Base-by-base conservation (phyloP, 2,888 invertebrate genomes). In the Lacanobia wlatinum region DNA sequence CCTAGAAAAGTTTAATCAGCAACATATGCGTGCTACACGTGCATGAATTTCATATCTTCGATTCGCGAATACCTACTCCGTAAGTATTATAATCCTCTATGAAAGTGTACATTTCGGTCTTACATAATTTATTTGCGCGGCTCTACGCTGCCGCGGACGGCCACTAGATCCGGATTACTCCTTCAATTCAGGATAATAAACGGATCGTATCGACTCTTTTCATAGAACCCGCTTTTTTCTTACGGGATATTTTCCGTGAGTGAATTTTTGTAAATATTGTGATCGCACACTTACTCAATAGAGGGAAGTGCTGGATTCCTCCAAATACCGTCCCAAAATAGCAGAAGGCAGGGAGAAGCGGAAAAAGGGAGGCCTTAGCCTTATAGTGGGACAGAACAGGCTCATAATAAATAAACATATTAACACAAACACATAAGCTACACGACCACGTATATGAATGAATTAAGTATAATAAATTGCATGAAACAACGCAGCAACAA, bases 401-500 rank as follows among this genome's bases (percentile, higher is more conserved):
- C 5, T 43, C 14, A 43, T 43, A 14, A 43, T 43, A 10, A 40
- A 43, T 43, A 10, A 14, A 43, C 12, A 43, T 43, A 43, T 43
- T 46, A 50, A 50, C 40, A 70, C 16, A 52, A 61, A 23, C 56
- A 70, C 48, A 60, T 34, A 72, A 46, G 58, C 63, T 52, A 28
- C 70, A 67, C 52, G 48, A 43, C 48, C 68, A 70, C 64, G 55
- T 64, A 70, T 64, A 72, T 52, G 60, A 58, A 66, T 62, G 64
- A 77, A 75, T 55, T 50, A 71, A 28, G 56, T 69, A 66, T 67
- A 65, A 75, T 78, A 73, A 84, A 80, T 77, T 67, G 60, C 61
- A 81, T 75, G 69, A 75, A 83, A 65, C 66, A 67, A 72, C 68
- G 58, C 70, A 84, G 69, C 46, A 68, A 59, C 23, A 78, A 79